Conservation (phyloP, 2,888 invertebrate species). For the Trichogramma evanescens region DNA sequence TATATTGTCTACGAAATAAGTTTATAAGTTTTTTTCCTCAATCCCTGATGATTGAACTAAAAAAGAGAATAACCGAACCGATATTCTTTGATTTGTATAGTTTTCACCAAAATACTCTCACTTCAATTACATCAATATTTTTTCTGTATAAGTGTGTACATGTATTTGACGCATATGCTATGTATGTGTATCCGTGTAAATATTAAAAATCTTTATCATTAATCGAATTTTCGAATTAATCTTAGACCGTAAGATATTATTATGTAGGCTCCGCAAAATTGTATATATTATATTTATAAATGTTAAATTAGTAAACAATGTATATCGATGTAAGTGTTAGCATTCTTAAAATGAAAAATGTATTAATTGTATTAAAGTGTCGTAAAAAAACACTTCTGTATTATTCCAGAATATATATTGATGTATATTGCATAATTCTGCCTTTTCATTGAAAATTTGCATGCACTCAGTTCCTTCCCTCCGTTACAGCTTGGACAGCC, state of each 20-base stretch:
- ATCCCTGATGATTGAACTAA: no score
- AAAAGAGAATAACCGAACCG: no score
- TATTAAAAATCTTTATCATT: slow-evolving; percentile 43
- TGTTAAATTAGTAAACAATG: not conserved
- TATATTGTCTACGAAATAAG: no score
- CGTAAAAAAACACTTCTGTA: slow-evolving; percentile 37
- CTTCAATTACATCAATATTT: not conserved
- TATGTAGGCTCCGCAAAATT: slow-evolving; percentile 14
- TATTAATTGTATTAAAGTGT: slow-evolving; percentile 38
- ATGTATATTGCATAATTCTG: slow-evolving; percentile 37
- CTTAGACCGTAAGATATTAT: slow-evolving; percentile 10
- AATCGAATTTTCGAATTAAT: slow-evolving; percentile 3
- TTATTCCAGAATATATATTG: slow-evolving; percentile 41
- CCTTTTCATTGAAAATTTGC: no score
- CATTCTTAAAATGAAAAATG: slow-evolving; percentile 36
- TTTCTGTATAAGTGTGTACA: not conserved
- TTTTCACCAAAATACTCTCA: no score
- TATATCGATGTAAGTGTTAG: slow-evolving; percentile 26
- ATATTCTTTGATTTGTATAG: no score
- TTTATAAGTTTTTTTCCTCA: no score
- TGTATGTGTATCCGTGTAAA: slow-evolving; percentile 42
- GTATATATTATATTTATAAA: slow-evolving; percentile 18
- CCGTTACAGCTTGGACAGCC: no score
- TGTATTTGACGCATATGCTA: slow-evolving; percentile 20
- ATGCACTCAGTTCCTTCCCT: no score